A percentile compares a stretch with the other conserved stretches of the same genome.
These are phyloP conservation scores for Tinea trinotella DNA, from an alignment of 2,888 invertebrate species.

Conservation along the genomic window DNA sequence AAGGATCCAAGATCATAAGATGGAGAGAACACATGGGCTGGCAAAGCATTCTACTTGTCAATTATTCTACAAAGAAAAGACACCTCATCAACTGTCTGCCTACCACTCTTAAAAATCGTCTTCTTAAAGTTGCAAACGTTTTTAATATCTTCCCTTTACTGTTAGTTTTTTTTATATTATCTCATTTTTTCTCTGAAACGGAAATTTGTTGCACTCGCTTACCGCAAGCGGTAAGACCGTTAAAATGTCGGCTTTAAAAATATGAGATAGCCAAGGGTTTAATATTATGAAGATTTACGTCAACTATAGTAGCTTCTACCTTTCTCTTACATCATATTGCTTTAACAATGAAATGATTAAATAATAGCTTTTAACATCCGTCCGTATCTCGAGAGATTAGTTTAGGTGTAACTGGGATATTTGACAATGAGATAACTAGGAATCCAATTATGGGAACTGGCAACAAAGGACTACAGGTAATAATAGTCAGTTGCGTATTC, in stretches of 20 bases:
- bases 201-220: constrained; percentile 54
- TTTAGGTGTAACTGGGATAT: constrained; percentile 3
- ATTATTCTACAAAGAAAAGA: too few relatives aligned
- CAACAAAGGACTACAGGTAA: constrained; percentile 14
- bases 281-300: constrained; percentile 60
- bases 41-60: too few relatives aligned
- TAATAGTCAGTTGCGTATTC: background rate
- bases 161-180: constrained; percentile 3
- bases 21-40: too few relatives aligned
- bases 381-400: background rate
- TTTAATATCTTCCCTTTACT: background rate
- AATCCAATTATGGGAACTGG: constrained; percentile 5
- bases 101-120: too few relatives aligned
- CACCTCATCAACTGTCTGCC: too few relatives aligned
- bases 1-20: too few relatives aligned
- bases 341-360: constrained; percentile 6
- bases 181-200: constrained; percentile 37
- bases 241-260: constrained; percentile 52
- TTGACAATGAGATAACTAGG: constrained; percentile 7
- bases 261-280: constrained; percentile 49
- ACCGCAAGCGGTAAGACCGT: constrained; percentile 51
- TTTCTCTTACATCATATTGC: background rate
- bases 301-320: constrained; percentile 29
- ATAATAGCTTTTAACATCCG: constrained; percentile 7
- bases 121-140: too few relatives aligned